phyloP scores from a whole-genome alignment of 2,888 invertebrate species.

The Tipula confusa region DNA sequence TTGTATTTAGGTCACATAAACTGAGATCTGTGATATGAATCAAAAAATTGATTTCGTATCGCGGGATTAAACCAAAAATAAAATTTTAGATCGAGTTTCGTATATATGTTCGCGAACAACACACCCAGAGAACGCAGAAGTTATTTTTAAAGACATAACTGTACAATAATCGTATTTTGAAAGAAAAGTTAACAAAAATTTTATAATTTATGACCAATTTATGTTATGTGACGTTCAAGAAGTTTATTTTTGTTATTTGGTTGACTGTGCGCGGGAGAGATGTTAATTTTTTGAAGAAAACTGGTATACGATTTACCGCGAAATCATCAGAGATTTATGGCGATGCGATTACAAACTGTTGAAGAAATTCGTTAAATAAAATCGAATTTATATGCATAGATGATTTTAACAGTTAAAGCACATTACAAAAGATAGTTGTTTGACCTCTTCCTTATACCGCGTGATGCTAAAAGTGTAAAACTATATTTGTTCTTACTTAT shows the following conservation, averaged over 20 bases:
- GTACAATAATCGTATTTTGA: background rate
- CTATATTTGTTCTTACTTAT: background rate
- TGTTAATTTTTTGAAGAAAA: background rate
- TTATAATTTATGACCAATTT: background rate
- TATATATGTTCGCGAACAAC: too few relatives aligned
- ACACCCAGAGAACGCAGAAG: background rate
- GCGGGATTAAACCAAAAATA: background rate
- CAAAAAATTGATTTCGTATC: background rate
- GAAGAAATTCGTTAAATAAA: background rate
- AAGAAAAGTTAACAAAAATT: background rate
- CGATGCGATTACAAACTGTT: background rate
- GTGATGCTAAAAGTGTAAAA: background rate
- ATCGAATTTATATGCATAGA: background rate
- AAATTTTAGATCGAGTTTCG: background rate
- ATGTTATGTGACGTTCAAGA: too few relatives aligned
- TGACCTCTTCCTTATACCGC: background rate
- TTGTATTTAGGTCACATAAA: background rate
- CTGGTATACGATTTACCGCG: background rate
- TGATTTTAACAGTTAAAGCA: background rate
- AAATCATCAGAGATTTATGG: background rate
- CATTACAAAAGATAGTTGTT: background rate
- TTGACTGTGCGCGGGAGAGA: background rate
- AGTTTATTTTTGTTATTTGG: too few relatives aligned
- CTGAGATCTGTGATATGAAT: background rate
- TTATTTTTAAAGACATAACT: background rate